Evolutionary conservation across 1,140 invertebrate genomes (phyloP).

Genomic region (Drosophila grimshawi): DNA sequence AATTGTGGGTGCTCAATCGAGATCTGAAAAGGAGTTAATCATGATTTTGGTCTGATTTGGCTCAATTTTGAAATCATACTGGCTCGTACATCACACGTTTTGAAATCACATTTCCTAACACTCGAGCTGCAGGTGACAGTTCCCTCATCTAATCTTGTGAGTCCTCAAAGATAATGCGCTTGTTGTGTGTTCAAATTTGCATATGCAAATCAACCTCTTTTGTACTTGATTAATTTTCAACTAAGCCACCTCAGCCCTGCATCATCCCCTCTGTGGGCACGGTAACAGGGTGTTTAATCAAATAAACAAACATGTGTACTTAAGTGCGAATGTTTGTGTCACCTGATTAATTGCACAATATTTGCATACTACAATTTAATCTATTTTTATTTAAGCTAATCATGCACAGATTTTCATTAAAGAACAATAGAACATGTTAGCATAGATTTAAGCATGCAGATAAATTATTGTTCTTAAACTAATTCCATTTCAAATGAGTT

Average conservation of each 20-base stretch:
- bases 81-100: neutral
- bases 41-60: neutral
- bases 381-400: constrained; percentile 5
- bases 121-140: constrained; percentile 7
- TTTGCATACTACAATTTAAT: neutral
- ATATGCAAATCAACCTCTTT: constrained; percentile 44
- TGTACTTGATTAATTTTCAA: constrained; percentile 55
- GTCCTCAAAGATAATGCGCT: neutral
- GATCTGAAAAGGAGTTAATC: neutral
- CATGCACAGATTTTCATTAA: neutral
- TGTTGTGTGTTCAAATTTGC: constrained; percentile 24
- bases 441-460: too few species aligned
- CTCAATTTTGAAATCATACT: too few species aligned
- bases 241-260: neutral
- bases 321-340: constrained; percentile 15
- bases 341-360: constrained; percentile 6
- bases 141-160: neutral
- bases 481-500: too few species aligned
- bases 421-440: too few species aligned
- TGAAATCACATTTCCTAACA: neutral
- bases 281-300: constrained; percentile 60
- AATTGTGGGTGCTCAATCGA: neutral
- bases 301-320: constrained; percentile 56
- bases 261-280: constrained; percentile 5
- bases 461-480: too few species aligned